Percentiles rank a stretch among this genome's conserved stretches.
phyloP scores from a whole-genome alignment of 2,113 vertebrate genomes.

The Grammomys dolichurus region DNA sequence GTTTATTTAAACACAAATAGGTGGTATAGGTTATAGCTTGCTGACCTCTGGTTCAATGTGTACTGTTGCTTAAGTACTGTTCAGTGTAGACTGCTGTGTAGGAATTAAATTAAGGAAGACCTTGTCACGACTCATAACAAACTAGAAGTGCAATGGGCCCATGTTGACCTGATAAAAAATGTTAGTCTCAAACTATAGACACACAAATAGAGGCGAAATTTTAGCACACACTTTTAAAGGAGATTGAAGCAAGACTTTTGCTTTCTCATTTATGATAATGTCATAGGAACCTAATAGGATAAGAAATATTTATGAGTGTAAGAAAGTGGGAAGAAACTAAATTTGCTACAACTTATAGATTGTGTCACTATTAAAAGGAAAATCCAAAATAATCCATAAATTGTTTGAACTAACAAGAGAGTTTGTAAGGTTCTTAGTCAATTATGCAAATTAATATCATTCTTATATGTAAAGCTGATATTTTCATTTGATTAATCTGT shows the following conservation, averaged over 20 bases:
- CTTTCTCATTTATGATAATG: constrained; percentile 25
- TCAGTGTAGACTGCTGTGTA: not conserved
- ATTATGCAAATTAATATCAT: constrained; percentile 44
- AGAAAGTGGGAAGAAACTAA: constrained; percentile 3
- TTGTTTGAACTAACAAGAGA: constrained; percentile 40
- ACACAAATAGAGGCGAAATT: constrained; percentile 19
- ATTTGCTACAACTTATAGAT: not conserved
- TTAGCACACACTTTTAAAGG: not conserved
- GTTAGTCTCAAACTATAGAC: not conserved
- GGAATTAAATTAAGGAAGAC: constrained; percentile 26
- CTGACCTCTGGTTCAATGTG: not conserved
- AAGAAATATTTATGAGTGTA: constrained; percentile 24
- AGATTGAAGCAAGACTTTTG: constrained; percentile 8
- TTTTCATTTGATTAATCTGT: constrained; percentile 52
- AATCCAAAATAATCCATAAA: constrained; percentile 23
- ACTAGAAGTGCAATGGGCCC: not conserved
- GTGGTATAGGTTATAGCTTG: not conserved
- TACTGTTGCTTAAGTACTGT: constrained; percentile 6
- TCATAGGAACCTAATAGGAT: not conserved
- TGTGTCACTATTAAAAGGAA: constrained; percentile 54
- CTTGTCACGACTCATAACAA: not conserved
- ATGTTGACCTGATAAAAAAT: not conserved
- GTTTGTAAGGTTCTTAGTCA: constrained; percentile 15
- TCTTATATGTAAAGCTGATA: constrained; percentile 39
- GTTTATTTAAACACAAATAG: not conserved